These are phyloP conservation scores for Aethes cnicana DNA, from an alignment of 2,888 invertebrate species.

Conservation along the genomic window DNA sequence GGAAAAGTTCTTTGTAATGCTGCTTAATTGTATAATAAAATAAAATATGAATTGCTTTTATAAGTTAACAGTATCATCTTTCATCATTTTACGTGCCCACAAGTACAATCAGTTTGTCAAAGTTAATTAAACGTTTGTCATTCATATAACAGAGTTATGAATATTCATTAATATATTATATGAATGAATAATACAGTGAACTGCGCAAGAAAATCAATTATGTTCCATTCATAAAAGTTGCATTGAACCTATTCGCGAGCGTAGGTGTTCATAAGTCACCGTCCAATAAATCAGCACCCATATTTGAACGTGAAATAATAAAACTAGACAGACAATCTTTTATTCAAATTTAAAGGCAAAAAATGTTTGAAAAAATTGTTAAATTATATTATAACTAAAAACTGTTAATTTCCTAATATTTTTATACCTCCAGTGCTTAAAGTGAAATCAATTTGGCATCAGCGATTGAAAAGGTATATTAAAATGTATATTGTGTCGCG, in stretches of 20 bases:
- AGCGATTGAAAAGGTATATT: slow-evolving; percentile 53
- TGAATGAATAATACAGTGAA: slow-evolving; percentile 55
- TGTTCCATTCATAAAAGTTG: slow-evolving; percentile 63
- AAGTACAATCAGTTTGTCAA: slow-evolving; percentile 4
- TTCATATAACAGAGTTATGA: slow-evolving; percentile 36
- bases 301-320: slow-evolving; percentile 28
- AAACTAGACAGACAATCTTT: slow-evolving; percentile 18
- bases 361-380: neutral
- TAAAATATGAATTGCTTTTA: slow-evolving; percentile 8
- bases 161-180: slow-evolving; percentile 45
- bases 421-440: no score
- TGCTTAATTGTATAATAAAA: slow-evolving; percentile 3
- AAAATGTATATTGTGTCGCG: slow-evolving; percentile 60
- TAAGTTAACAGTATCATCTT: no score
- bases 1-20: slow-evolving; percentile 14
- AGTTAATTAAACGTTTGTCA: slow-evolving; percentile 21
- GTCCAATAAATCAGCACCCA: slow-evolving; percentile 50
- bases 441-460: slow-evolving; percentile 28
- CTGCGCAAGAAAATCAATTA: slow-evolving; percentile 60
- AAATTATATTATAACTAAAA: neutral
- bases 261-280: slow-evolving; percentile 64
- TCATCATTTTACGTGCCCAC: no score
- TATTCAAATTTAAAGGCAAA: slow-evolving; percentile 7
- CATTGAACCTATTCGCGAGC: slow-evolving; percentile 53
- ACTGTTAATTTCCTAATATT: no score